phyloP scores from a whole-genome alignment of 2,888 invertebrate species.

The Cheilosia impressa region DNA sequence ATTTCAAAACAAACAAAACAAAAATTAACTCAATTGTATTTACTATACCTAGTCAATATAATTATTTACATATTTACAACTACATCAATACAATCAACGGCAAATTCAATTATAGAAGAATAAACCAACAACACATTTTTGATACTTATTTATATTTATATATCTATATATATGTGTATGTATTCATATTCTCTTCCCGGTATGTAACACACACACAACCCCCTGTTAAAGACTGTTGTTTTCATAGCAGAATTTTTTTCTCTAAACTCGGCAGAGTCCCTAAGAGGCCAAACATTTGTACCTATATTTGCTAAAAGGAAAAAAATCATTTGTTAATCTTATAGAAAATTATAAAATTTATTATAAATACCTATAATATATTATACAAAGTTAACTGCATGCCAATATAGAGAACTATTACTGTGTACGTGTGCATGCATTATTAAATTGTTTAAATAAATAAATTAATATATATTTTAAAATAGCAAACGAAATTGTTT shows the following conservation, averaged over 20 bases:
- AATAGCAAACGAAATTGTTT: slow-evolving; percentile 12
- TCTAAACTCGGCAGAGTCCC: slow-evolving; percentile 28
- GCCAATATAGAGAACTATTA: slow-evolving; percentile 27
- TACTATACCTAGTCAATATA: slow-evolving; percentile 41
- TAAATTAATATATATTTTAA: slow-evolving; percentile 68
- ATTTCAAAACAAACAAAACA: neutral
- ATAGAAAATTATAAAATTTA: slow-evolving; percentile 8
- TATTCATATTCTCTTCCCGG: slow-evolving; percentile 30
- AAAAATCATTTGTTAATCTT: slow-evolving; percentile 37
- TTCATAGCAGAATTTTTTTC: slow-evolving; percentile 49
- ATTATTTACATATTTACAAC: slow-evolving; percentile 47
- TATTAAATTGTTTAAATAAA: slow-evolving; percentile 47
- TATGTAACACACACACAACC: slow-evolving; percentile 25
- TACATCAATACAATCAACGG: slow-evolving; percentile 53
- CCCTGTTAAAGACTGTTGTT: slow-evolving; percentile 64
- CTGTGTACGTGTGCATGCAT: slow-evolving; percentile 27
- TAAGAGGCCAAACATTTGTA: slow-evolving; percentile 61
- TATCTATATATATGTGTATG: neutral
- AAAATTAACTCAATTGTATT: slow-evolving; percentile 51
- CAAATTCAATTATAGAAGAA: slow-evolving; percentile 37
- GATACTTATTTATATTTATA: slow-evolving; percentile 62
- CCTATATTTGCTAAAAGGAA: slow-evolving; percentile 45
- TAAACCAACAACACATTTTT: slow-evolving; percentile 46
- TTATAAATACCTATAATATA: neutral
- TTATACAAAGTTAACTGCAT: slow-evolving; percentile 27